Percentiles rank a stretch among this genome's conserved stretches.
These are phyloP conservation scores for Habrosyne pyritoides DNA, from an alignment of 2,888 invertebrate species.

Conservation along the genomic window DNA sequence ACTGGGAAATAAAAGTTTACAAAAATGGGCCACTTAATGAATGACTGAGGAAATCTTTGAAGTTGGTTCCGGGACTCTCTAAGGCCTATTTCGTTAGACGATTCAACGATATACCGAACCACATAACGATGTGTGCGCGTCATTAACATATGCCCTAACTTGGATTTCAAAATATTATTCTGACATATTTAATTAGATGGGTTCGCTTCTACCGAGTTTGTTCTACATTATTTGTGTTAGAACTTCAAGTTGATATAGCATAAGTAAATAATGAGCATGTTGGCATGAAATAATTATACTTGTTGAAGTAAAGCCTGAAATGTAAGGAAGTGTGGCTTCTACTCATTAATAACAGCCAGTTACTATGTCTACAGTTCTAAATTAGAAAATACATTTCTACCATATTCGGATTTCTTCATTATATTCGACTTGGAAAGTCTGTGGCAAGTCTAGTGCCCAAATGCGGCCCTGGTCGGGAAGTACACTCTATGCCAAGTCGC, in stretches of 20 bases:
- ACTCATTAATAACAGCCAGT: background rate
- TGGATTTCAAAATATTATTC: slow-evolving; percentile 34
- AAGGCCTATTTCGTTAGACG: slow-evolving; percentile 9
- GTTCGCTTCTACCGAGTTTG: slow-evolving; percentile 20
- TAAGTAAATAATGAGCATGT: slow-evolving; percentile 6
- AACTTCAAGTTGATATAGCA: slow-evolving; percentile 7
- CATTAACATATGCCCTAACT: slow-evolving; percentile 27
- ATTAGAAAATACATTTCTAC: background rate
- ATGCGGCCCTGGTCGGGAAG: slow-evolving; percentile 65
- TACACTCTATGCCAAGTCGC: slow-evolving; percentile 76
- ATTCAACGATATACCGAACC: background rate
- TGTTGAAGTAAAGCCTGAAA: slow-evolving; percentile 13
- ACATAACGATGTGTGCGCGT: slow-evolving; percentile 14
- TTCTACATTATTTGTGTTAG: slow-evolving; percentile 25
- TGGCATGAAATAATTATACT: slow-evolving; percentile 15
- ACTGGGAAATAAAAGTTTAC: background rate
- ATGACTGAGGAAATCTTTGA: background rate
- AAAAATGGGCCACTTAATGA: background rate
- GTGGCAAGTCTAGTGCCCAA: slow-evolving; percentile 23
- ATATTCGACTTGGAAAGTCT: slow-evolving; percentile 4
- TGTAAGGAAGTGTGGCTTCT: slow-evolving; percentile 2
- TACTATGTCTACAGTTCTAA: background rate
- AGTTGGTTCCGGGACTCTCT: background rate
- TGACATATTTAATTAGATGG: slow-evolving; percentile 33
- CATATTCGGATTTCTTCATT: slow-evolving; percentile 6